Evolutionary conservation across 2,888 invertebrate genomes (phyloP).

Genomic region (Arctia plantaginis): DNA sequence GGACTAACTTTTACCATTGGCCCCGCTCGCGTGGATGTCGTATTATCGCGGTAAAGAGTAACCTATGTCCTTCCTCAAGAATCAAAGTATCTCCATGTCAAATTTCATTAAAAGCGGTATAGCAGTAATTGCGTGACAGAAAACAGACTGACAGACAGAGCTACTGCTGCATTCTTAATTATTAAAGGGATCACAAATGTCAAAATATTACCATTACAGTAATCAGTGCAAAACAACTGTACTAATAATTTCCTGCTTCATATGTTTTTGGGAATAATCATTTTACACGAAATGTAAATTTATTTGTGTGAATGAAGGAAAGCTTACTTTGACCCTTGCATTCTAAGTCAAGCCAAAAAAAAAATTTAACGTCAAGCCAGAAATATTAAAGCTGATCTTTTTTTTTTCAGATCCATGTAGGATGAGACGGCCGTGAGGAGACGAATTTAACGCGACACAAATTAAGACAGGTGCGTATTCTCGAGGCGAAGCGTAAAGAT

Average conservation of each 20-base stretch:
- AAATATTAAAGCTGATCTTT: slow-evolving; percentile 3
- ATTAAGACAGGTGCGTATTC: slow-evolving; percentile 68
- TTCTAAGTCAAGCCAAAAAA: background rate
- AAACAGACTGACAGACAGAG: too few relatives aligned
- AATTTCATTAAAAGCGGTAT: too few relatives aligned
- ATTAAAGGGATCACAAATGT: background rate
- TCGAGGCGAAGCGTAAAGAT: slow-evolving; percentile 19
- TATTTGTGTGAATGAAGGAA: background rate
- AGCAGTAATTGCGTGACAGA: too few relatives aligned
- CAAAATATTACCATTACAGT: background rate
- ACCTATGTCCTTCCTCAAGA: too few relatives aligned
- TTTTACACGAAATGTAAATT: background rate
- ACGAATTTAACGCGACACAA: slow-evolving; percentile 54
- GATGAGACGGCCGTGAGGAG: slow-evolving; percentile 67
- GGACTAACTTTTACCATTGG: too few relatives aligned
- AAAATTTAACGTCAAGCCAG: background rate
- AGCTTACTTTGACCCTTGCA: background rate
- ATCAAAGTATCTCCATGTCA: too few relatives aligned
- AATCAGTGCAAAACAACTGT: background rate
- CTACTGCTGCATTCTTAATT: too few relatives aligned
- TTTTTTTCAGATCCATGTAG: slow-evolving; percentile 60
- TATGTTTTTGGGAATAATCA: background rate
- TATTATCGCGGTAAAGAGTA: too few relatives aligned
- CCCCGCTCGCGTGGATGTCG: too few relatives aligned
- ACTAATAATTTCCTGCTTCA: background rate